Evolutionary conservation across 2,888 invertebrate genomes (phyloP).

Genomic region (Tryphoninae sp.): DNA sequence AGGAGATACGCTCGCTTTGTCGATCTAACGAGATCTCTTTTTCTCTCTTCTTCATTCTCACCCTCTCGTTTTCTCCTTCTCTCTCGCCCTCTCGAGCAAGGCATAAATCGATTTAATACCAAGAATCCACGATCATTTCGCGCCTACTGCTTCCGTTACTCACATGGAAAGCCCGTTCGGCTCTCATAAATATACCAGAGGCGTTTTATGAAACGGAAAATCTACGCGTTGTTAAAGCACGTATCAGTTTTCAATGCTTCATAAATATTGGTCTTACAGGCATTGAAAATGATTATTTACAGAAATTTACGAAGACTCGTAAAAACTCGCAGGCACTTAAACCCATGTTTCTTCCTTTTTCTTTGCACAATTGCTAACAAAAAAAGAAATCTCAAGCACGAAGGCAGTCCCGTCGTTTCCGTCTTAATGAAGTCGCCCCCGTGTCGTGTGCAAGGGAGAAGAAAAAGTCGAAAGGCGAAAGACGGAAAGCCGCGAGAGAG

Average conservation of each 20-base stretch:
- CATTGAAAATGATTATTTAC: not conserved
- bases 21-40: conserved; percentile 55
- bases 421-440: conserved; percentile 34
- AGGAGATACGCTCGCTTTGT: conserved; percentile 61
- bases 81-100: conserved; percentile 13
- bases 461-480: not conserved
- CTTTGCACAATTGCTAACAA: not conserved
- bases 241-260: too few relatives aligned
- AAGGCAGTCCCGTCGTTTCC: not conserved
- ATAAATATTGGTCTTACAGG: not conserved
- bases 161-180: conserved; percentile 3
- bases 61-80: conserved; percentile 10
- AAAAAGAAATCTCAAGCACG: not conserved
- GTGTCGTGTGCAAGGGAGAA: not conserved
- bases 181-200: conserved; percentile 18
- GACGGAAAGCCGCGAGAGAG: not conserved
- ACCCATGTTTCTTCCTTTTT: too few relatives aligned
- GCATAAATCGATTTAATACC: conserved; percentile 60
- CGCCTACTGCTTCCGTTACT: conserved; percentile 48
- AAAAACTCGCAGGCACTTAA: not conserved
- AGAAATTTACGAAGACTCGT: not conserved
- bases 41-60: not conserved
- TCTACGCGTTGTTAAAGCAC: not conserved
- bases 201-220: conserved; percentile 1
- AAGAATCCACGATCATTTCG: conserved; percentile 45